Evolutionary conservation across 2,888 invertebrate species (phyloP), one percentile per base, ranked within the genome.

Genomic region (Diplolepis rosae): DNA sequence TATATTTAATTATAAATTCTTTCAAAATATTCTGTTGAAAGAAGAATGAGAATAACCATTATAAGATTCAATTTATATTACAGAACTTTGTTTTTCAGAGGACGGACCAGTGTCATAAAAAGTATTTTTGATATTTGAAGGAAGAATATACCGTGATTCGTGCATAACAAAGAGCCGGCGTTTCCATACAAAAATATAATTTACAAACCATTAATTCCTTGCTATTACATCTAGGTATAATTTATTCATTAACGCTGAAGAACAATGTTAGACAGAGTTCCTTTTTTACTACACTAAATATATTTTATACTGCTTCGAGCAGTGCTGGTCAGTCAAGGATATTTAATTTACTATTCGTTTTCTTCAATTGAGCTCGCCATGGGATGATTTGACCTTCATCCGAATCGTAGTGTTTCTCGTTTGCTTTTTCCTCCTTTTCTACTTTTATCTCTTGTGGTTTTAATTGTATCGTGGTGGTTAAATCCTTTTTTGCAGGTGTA

Each of bases 301-400:
- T 27, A 61, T 39, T 32, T 35, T 56, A 13, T 56, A 22, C 22
- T 35, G 45, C 22, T 56, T 39, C 1, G 4, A 54, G 7, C 7
- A 61, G 24, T 61, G n/a, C 22, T n/a, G n/a, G 24, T 85, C 78
- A 92, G 87, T 95, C 95, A 84, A 96, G 91, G 81, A 96, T 91
- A 89, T 95, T 96, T 74, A 96, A 91, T 87, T 95, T 95, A 90
- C 96, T 96, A 89, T 96, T 96, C 15, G 96, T 96, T 89, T 96
- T 96, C 85, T 96, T 92, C 61, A 96, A 90, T 84, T 96, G 95
- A 32, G 96, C 95, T 83, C 96, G 91, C 96, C 96, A 96, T 1
- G 96, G 96, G 74, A 96, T 96, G 67, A 96, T 95, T 83, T 93
- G 93, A 35, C 92, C 91, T 71, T 90, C 91, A 75, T 93, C 93